phyloP scores from a whole-genome alignment of 2,797 vertebrate species.

The Sebastolobus altivelis region DNA sequence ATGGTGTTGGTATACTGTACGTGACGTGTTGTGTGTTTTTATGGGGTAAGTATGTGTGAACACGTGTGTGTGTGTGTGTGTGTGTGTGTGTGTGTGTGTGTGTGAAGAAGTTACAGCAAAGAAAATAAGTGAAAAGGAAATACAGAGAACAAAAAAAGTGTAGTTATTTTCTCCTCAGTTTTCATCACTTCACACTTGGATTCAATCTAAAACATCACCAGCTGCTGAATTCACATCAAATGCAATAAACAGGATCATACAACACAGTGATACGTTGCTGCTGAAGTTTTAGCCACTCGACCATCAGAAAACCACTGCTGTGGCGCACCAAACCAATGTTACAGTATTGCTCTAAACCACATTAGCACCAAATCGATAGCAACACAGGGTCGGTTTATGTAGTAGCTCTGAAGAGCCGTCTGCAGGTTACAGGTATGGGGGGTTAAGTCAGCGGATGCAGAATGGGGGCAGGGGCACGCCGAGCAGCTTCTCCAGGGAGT shows the following conservation, averaged over 20 bases:
- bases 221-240: slow-evolving; percentile 14
- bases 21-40: not conserved
- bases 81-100: not conserved
- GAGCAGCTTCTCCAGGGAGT: slow-evolving; percentile 47
- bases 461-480: slow-evolving; percentile 15
- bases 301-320: slow-evolving; percentile 2
- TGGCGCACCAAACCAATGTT: slow-evolving; percentile 9
- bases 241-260: not conserved
- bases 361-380: slow-evolving; percentile 51
- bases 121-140: not conserved
- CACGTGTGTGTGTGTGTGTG: not conserved
- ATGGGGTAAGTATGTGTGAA: not conserved
- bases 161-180: not conserved
- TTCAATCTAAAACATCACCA: not conserved
- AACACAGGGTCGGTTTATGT: slow-evolving; percentile 24
- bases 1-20: too few relatives aligned
- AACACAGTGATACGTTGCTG: not conserved
- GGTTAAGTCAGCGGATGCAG: slow-evolving; percentile 52
- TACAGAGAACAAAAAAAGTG: not conserved
- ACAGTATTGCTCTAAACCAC: slow-evolving; percentile 38
- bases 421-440: slow-evolving; percentile 49
- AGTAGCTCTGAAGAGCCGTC: slow-evolving; percentile 18
- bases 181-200: not conserved
- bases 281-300: not conserved
- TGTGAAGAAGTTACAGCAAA: not conserved